Conservation (phyloP, 1,140 invertebrate genomes). For the Trichonephila clavata region DNA sequence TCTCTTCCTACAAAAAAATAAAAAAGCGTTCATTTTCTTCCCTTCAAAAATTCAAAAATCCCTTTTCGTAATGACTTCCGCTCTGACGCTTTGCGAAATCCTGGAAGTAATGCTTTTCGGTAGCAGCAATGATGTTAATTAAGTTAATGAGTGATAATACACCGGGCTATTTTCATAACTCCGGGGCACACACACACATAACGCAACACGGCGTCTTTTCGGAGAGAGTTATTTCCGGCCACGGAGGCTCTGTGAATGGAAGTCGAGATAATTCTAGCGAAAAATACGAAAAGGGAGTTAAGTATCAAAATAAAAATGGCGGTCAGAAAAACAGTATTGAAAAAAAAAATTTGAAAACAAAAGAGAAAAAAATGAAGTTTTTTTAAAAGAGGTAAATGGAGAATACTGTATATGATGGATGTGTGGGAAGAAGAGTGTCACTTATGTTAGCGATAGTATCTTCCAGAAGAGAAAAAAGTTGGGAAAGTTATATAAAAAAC, state of each 20-base stretch:
- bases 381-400: background rate
- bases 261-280: background rate
- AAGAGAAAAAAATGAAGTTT: slow-evolving; percentile 1
- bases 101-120: slow-evolving; percentile 9
- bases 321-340: background rate
- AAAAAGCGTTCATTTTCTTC: background rate
- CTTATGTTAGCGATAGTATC: slow-evolving; percentile 48
- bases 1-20: background rate
- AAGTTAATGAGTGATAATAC: slow-evolving; percentile 67
- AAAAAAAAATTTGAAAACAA: slow-evolving; percentile 29
- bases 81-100: background rate
- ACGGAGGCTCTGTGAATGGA: slow-evolving; percentile 17
- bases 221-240: slow-evolving; percentile 38
- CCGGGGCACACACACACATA: slow-evolving; percentile 4
- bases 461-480: background rate
- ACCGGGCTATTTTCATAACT: slow-evolving; percentile 30
- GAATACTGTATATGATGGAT: slow-evolving; percentile 45
- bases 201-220: background rate
- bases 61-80: slow-evolving; percentile 48
- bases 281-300: slow-evolving; percentile 24
- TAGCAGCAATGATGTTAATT: slow-evolving; percentile 52
- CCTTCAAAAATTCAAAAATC: background rate
- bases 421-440: slow-evolving; percentile 49
- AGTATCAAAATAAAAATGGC: slow-evolving; percentile 24
- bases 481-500: background rate